Conservation (phyloP, 2,888 invertebrate species). For the Drosophila diplacantha region DNA sequence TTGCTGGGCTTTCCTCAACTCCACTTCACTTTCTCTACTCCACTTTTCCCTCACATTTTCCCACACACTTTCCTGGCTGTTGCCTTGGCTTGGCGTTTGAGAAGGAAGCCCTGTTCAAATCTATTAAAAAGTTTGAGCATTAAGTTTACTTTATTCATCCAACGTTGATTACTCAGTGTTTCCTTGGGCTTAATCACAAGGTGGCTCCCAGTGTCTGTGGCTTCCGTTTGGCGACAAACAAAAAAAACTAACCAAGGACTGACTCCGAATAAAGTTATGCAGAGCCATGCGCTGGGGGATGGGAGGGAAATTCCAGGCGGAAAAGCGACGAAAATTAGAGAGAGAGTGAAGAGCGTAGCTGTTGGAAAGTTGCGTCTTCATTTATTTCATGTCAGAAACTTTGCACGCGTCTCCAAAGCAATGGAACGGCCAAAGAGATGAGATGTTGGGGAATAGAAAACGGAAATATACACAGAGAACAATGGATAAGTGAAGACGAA, state of each 20-base stretch:
- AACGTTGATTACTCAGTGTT: slow-evolving; percentile 34
- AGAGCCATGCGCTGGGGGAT: slow-evolving; percentile 41
- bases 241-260: slow-evolving; percentile 43
- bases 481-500: not conserved
- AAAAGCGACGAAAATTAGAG: slow-evolving; percentile 8
- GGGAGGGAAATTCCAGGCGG: not conserved
- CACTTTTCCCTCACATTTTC: not conserved
- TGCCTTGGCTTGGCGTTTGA: not conserved
- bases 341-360: not conserved
- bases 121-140: slow-evolving; percentile 37
- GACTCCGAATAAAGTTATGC: slow-evolving; percentile 42
- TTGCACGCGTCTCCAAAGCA: slow-evolving; percentile 26
- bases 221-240: slow-evolving; percentile 31
- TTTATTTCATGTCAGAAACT: slow-evolving; percentile 58
- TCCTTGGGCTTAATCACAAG: not conserved
- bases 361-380: slow-evolving; percentile 40
- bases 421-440: slow-evolving; percentile 4
- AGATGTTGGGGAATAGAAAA: slow-evolving; percentile 22
- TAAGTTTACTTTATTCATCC: slow-evolving; percentile 50
- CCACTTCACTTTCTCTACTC: not conserved
- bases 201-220: slow-evolving; percentile 11
- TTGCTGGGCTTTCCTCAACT: too few relatives aligned
- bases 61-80: not conserved
- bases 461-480: slow-evolving; percentile 15
- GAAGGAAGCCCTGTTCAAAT: not conserved